A percentile compares a stretch with the other conserved stretches of the same genome.
These are phyloP conservation scores for Copsychus sechellarum DNA, from an alignment of 2,113 vertebrate species.

Conservation along the genomic window DNA sequence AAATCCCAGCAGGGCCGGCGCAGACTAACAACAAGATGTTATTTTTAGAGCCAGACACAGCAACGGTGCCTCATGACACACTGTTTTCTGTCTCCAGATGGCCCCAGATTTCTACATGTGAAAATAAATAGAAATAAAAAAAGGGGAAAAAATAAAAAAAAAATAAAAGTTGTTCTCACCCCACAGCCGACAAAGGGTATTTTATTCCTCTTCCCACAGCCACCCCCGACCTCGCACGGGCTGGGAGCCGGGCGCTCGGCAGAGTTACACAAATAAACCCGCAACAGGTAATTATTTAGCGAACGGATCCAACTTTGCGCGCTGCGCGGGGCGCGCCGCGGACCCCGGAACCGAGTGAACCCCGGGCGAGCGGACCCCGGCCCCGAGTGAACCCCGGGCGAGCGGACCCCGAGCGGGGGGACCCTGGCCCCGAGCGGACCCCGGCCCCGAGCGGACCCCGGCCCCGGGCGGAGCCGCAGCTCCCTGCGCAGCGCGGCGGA, in stretches of 20 bases:
- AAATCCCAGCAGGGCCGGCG: slow-evolving; percentile 26
- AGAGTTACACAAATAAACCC: slow-evolving; percentile 40
- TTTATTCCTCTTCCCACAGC: not conserved
- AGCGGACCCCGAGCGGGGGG: too few relatives aligned
- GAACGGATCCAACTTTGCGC: slow-evolving; percentile 54
- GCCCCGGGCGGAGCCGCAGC: too few relatives aligned
- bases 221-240: not conserved
- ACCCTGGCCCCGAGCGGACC: too few relatives aligned
- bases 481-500: too few relatives aligned
- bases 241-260: not conserved
- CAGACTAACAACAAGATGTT: slow-evolving; percentile 29
- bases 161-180: not conserved
- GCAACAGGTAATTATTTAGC: slow-evolving; percentile 71
- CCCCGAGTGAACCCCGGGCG: too few relatives aligned
- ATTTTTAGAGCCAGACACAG: slow-evolving; percentile 48
- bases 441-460: too few relatives aligned
- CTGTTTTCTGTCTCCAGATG: slow-evolving; percentile 66
- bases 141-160: not conserved
- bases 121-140: not conserved
- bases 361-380: too few relatives aligned
- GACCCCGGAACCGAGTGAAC: too few relatives aligned
- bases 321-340: not conserved
- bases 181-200: not conserved
- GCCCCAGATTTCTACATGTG: slow-evolving; percentile 58
- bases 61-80: slow-evolving; percentile 45